A percentile compares a stretch with the other conserved stretches of the same genome.
Evolutionary conservation across 2,888 invertebrate species (phyloP).

Genomic region (Epiperipatus broadwayi): DNA sequence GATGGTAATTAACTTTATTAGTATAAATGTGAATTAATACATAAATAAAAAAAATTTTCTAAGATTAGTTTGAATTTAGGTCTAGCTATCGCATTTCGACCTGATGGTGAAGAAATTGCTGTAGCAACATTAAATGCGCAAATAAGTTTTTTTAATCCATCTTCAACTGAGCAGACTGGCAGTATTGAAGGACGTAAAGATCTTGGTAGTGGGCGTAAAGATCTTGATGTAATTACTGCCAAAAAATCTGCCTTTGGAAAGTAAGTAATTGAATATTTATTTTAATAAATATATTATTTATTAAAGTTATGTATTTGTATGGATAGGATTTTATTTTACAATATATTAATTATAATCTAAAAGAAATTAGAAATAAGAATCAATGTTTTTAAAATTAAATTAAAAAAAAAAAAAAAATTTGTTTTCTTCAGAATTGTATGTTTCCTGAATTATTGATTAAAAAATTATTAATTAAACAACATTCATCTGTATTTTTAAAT

Average conservation of each 20-base stretch:
- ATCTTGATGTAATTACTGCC: slow-evolving; percentile 66
- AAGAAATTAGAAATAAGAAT: no score
- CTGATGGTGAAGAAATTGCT: slow-evolving; percentile 77
- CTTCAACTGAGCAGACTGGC: slow-evolving; percentile 39
- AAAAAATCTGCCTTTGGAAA: slow-evolving; percentile 63
- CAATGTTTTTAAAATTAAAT: no score
- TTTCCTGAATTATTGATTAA: no score
- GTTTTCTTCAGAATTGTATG: no score
- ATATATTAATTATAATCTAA: no score
- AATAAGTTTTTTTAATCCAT: slow-evolving; percentile 56
- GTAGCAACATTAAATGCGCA: slow-evolving; percentile 74
- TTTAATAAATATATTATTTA: not conserved
- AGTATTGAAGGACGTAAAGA: slow-evolving; percentile 75
- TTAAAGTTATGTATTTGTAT: not conserved
- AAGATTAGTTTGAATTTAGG: slow-evolving; percentile 30
- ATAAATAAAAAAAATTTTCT: not conserved
- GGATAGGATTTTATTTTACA: no score
- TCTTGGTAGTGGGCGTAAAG: slow-evolving; percentile 60
- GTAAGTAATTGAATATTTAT: slow-evolving; percentile 35
- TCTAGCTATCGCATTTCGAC: slow-evolving; percentile 61
- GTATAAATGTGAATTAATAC: not conserved
- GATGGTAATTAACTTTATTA: slow-evolving; percentile 36
- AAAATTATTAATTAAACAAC: no score
- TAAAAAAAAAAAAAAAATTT: no score
- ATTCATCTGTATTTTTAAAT: no score